Evolutionary conservation across 2,113 vertebrate genomes (phyloP).

Genomic region (Platichthys stellatus): DNA sequence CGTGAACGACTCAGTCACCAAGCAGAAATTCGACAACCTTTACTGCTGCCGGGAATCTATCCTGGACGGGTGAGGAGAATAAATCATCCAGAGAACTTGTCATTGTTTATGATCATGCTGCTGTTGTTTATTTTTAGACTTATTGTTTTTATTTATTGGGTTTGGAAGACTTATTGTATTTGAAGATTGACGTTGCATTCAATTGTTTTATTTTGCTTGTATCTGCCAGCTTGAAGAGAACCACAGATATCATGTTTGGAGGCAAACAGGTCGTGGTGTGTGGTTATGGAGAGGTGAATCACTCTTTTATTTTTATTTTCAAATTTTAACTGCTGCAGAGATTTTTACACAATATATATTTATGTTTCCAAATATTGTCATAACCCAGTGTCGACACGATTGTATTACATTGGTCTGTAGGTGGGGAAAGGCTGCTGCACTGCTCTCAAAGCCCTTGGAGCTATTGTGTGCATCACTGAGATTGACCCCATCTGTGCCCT

Average conservation of each 20-base stretch:
- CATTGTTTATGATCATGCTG: not conserved
- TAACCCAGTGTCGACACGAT: too few species aligned
- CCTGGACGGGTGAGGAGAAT: slow-evolving; percentile 91
- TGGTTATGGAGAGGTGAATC: slow-evolving; percentile 97
- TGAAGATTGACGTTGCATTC: not conserved
- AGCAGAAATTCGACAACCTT: slow-evolving; percentile 99
- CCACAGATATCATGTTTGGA: slow-evolving; percentile 99
- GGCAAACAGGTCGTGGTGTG: slow-evolving; percentile 98
- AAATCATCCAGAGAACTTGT: not conserved
- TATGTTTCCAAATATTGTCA: slow-evolving; percentile 5
- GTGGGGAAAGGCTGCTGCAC: slow-evolving; percentile 98
- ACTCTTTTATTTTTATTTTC: slow-evolving; percentile 16
- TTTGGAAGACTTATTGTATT: not conserved
- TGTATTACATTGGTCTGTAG: slow-evolving; percentile 66
- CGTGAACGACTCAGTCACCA: slow-evolving; percentile 98
- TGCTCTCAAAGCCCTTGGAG: slow-evolving; percentile 95
- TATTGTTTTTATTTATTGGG: not conserved
- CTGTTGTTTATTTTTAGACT: not conserved
- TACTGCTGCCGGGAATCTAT: slow-evolving; percentile 99
- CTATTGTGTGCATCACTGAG: slow-evolving; percentile 96
- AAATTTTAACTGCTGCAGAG: not conserved
- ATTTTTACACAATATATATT: not conserved
- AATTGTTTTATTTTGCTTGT: slow-evolving; percentile 22
- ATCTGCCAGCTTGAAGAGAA: slow-evolving; percentile 91
- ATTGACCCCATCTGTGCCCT: slow-evolving; percentile 98